These are phyloP conservation scores for Cynoglossus semilaevis DNA, from an alignment of 2,113 vertebrate species.

Conservation along the genomic window DNA sequence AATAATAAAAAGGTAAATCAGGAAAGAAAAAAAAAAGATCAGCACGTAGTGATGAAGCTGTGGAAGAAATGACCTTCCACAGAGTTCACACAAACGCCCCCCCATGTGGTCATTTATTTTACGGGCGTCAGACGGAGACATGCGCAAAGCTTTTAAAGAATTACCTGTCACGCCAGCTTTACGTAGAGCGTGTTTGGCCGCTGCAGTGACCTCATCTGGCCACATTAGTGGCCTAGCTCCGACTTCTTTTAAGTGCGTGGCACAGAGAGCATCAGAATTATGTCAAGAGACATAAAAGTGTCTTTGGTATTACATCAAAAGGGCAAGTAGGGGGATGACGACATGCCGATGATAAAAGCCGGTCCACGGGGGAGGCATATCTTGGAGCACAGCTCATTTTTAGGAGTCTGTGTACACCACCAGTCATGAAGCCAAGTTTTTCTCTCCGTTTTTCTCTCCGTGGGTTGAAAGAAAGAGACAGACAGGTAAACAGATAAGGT, in stretches of 20 bases:
- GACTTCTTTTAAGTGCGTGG: constrained; percentile 17
- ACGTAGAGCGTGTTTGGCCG: neutral
- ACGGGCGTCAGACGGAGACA: constrained; percentile 21
- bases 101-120: constrained; percentile 50
- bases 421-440: neutral
- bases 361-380: neutral
- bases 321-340: constrained; percentile 14
- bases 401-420: neutral
- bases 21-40: neutral
- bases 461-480: neutral
- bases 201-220: constrained; percentile 11
- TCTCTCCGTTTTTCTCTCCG: neutral
- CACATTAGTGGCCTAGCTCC: constrained; percentile 8
- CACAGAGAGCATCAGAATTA: constrained; percentile 24
- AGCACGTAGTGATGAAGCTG: constrained; percentile 25
- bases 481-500: neutral
- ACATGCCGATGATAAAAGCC: neutral
- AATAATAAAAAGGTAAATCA: neutral
- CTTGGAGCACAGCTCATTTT: constrained; percentile 8
- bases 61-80: constrained; percentile 42
- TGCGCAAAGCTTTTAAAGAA: constrained; percentile 21
- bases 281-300: constrained; percentile 25
- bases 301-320: constrained; percentile 13
- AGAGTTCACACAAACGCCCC: constrained; percentile 54
- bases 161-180: constrained; percentile 8